phyloP scores from a whole-genome alignment of 2,113 vertebrate species.

The Bungarus multicinctus region DNA sequence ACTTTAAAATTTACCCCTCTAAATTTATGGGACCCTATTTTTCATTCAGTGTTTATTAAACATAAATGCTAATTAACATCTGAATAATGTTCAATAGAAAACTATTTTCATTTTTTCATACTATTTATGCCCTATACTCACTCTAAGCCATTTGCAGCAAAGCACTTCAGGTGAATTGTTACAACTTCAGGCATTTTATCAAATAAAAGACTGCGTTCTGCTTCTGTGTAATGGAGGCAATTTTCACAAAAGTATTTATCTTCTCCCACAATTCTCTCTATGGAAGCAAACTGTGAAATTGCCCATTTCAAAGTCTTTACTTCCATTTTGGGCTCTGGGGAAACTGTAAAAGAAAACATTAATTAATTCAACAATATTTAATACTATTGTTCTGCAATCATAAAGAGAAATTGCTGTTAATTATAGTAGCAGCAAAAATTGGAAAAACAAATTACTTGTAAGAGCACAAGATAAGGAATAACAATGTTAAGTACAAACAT shows the following conservation, averaged over 20 bases:
- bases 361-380: neutral
- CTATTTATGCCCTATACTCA: slow-evolving; percentile 67
- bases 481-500: neutral
- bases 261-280: slow-evolving; percentile 95
- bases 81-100: neutral
- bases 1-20: neutral
- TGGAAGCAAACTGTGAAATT: slow-evolving; percentile 95
- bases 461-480: neutral
- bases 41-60: neutral
- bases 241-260: slow-evolving; percentile 99
- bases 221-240: slow-evolving; percentile 94
- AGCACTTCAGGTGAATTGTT: slow-evolving; percentile 97
- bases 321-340: slow-evolving; percentile 94
- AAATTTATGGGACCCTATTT: neutral
- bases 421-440: neutral
- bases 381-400: neutral
- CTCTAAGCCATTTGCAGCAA: slow-evolving; percentile 91
- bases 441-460: neutral
- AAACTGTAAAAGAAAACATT: slow-evolving; percentile 73
- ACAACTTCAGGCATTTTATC: slow-evolving; percentile 96
- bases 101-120: neutral
- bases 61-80: neutral
- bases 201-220: slow-evolving; percentile 93
- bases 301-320: slow-evolving; percentile 94
- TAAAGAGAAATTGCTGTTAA: neutral